Base-by-base conservation (phyloP, 2,797 vertebrate species). In the Phoxinus dragarum region DNA sequence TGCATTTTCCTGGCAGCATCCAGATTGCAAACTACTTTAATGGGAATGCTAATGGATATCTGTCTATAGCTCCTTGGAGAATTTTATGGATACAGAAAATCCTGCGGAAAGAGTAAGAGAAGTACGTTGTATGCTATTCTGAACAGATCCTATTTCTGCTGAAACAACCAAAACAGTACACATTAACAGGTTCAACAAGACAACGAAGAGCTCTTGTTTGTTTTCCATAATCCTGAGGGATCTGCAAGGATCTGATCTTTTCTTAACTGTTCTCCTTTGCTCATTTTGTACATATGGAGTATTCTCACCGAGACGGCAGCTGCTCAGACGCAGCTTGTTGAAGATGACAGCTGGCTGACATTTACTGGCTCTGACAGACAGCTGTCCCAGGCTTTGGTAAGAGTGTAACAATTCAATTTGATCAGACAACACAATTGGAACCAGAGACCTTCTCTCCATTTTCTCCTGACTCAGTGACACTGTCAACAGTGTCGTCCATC, bases 401-500 rank as follows among this genome's bases (percentile, higher is more conserved):
- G 23, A 67, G 81, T 14, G 1, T 27, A 23, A 72, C 75, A 72
- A 71, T 64, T 77, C 34, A 44, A 81, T 42, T 49, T 49, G 31
- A 75, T 52, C 76, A 83, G 31, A 85, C 56, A 85, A 47, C 31
- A 79, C 27, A 61, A 49, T 38, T 61, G 40, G 34, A 42, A 77
- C 59, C 67, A 72, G 31, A 42, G 56, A 75, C 47, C 44, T 72
- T 23, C 44, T 81, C 82, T 59, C 36, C 73, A 36, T 38, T 86
- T 72, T 73, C 71, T 90, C 67, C 87, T 75, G 71, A 82, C 40
- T 88, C 85, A 80, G 82, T 77, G 79, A 86, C 77, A 77, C 86
- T 76, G 67, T 77, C 34, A 86, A 84, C 81, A 81, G 86, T 82
- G 89, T 89, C 42, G 31, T 84, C 84, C 88, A 80, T 87, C 89